phyloP scores from a whole-genome alignment of 1,140 invertebrate species.

The Aphelinus atriplicis region DNA sequence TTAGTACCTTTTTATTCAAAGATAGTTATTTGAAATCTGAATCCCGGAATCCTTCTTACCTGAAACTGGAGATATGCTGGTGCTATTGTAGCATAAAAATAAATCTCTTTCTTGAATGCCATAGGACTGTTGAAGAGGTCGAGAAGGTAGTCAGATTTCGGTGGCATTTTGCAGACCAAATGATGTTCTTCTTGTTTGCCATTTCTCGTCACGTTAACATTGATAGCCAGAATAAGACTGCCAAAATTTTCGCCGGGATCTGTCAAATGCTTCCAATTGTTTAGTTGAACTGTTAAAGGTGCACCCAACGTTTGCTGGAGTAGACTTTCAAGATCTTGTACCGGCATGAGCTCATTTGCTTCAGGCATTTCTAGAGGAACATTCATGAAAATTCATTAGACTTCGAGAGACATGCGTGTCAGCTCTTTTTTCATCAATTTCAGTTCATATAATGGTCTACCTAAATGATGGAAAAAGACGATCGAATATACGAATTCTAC shows the following conservation, averaged over 20 bases:
- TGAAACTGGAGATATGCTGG: conserved; percentile 63
- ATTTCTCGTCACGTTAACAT: conserved; percentile 48
- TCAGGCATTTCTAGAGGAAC: conserved; percentile 51
- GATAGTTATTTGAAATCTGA: too few species aligned
- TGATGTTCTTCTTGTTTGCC: conserved; percentile 56
- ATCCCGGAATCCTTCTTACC: conserved; percentile 3
- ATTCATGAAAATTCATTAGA: neutral
- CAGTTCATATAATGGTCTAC: too few species aligned
- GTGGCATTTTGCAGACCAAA: conserved; percentile 70
- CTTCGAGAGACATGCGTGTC: too few species aligned
- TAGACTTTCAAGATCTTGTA: conserved; percentile 51
- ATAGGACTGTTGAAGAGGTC: conserved; percentile 69
- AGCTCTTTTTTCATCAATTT: too few species aligned
- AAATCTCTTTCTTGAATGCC: conserved; percentile 70
- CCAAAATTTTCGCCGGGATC: conserved; percentile 72
- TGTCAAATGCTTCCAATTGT: conserved; percentile 62
- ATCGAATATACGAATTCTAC: too few species aligned
- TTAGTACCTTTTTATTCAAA: too few species aligned
- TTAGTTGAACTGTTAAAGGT: conserved; percentile 45
- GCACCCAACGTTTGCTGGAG: conserved; percentile 48
- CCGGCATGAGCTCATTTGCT: conserved; percentile 44
- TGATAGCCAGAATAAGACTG: conserved; percentile 67
- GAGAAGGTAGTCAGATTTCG: conserved; percentile 67
- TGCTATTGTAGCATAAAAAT: conserved; percentile 67
- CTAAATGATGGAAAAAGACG: too few species aligned